Base-by-base conservation (phyloP, 2,888 invertebrate genomes). In the Orchesella flavescens region DNA sequence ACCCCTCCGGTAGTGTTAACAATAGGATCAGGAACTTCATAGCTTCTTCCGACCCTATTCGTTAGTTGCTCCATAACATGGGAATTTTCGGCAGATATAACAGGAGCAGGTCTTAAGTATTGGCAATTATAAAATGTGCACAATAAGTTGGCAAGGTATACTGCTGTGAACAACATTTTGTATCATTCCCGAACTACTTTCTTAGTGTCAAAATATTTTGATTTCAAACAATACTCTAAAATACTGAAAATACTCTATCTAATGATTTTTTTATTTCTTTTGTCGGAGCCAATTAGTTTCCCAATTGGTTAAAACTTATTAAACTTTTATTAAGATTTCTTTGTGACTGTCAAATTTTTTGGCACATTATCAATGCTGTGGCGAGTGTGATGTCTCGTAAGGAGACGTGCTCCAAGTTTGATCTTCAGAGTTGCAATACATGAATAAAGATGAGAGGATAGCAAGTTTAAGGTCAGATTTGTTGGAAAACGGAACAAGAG, bases 111-210 rank as follows among this genome's bases (percentile, higher is more conserved):
- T 12, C 78, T 69, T 12, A 78, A 17, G 46, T 71, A 78, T 46
- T 78, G 78, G 17, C 78, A 78, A 23, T 78, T 78, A 57, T 68
- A 78, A 71, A 78, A 78, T n/a, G 78, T 19, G 24, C 78, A 78
- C 55, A 78, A 24, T 21, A 78, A 34, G 46, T 78, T 78, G n/a
- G 78, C 55, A 12, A 78, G 61, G 46, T 59, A 78, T 43, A 78
- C 78, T 12, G 59, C 21, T 15, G 71, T 46, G 24, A 78, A 71
- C 43, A 78, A 59, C 78, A 78, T 78, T 24, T 2, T 77, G 5
- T 15, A 1, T 7, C 43, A 68, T 43, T 21, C 19, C 46, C 1
- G 5, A 5, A 15, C 23, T 24, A 13, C 34, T 34, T 34, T 65
- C 24, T 23, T 17, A 23, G 63, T 3, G 24, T 65, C 23, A 65